Evolutionary conservation across 2,888 invertebrate genomes (phyloP).

Genomic region (Acleris sparsana): DNA sequence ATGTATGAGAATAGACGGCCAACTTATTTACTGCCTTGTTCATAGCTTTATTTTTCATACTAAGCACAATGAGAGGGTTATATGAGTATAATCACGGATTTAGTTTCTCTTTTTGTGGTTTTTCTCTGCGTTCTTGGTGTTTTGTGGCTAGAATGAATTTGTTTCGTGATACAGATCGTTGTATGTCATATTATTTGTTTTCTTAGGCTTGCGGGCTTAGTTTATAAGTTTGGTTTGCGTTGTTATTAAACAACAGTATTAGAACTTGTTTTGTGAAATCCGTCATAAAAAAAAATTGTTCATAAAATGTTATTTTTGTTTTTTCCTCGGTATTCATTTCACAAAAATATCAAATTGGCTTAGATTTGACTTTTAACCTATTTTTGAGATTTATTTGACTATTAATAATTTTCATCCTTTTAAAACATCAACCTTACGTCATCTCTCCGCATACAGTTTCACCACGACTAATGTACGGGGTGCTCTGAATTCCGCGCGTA

Average conservation of each 20-base stretch:
- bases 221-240: no score
- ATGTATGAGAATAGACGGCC: constrained; percentile 46
- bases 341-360: no score
- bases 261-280: no score
- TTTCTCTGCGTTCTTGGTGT: constrained; percentile 28
- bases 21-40: constrained; percentile 46
- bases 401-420: neutral
- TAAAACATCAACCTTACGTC: neutral
- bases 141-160: constrained; percentile 1
- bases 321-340: no score
- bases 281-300: no score
- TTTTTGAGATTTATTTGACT: no score
- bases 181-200: no score
- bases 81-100: constrained; percentile 41
- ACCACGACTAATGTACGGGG: constrained; percentile 39
- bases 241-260: no score
- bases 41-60: constrained; percentile 48
- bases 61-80: constrained; percentile 41
- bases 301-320: no score
- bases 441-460: constrained; percentile 5
- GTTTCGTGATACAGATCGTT: neutral
- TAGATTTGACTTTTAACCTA: no score
- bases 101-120: constrained; percentile 13
- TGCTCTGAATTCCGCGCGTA: constrained; percentile 43
- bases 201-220: no score